Base-by-base conservation (phyloP, 92 coral and sea anemone species). In the Actinostola sp. region DNA sequence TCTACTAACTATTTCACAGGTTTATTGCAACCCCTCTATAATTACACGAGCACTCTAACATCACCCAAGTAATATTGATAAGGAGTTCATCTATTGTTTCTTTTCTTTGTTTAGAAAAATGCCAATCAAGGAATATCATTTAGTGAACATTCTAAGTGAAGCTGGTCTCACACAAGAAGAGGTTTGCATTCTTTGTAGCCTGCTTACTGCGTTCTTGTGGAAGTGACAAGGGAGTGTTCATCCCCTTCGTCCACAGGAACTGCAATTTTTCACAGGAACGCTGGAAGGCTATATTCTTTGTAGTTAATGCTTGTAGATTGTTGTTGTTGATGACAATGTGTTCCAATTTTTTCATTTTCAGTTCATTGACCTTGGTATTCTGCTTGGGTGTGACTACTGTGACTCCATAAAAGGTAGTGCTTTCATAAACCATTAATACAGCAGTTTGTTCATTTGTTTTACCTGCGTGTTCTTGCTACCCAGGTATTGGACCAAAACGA, bases 331-430 rank as follows among this genome's bases (percentile, higher is more conserved):
- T 44, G 50, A 24, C 62, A 29, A 29, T 27, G 20, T 56, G 26
- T 12, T 20, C 14, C 41, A 72, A 15, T 24, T 52, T 56, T 51
- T 32, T 73, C 11, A 21, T 25, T 86, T 84, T 44, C 70, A 93
- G 98, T 93, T 93, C 62, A 90, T 93, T 45, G 98, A 93, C 66
- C 83, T 93, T 53, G 92, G 98, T 61, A 93, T 93, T 70, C 83
- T 93, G 9, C 92, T 93, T 63, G 98, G 97, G 21, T 93, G 98
- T 70, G 98, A 90, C 78, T 93, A 93, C 66, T 93, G 98, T 80
- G 98, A 90, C 62, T 93, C 98, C 11, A 93, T 93, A 60, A 90
- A 84, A 90, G 98, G 98, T 90, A 70, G 30, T 31, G n/a, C n/a
- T n/a, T n/a, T n/a, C n/a, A 44, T 17, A 26, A 21, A 23, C 42